These are phyloP conservation scores for Poecilia gillii DNA, from an alignment of 2,797 vertebrate genomes.

Conservation along the genomic window DNA sequence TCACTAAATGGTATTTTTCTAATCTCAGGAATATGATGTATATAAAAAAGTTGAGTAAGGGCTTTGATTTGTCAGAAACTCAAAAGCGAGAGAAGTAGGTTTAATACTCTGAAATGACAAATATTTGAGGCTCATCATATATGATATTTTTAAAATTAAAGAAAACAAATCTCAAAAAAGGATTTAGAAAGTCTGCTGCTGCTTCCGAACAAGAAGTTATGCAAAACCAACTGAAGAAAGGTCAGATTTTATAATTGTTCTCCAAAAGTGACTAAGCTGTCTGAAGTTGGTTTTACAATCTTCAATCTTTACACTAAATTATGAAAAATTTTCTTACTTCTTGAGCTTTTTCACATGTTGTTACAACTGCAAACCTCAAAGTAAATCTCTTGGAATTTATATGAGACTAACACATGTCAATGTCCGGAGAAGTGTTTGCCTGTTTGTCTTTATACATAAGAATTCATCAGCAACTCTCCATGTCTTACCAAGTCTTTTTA, in stretches of 20 bases:
- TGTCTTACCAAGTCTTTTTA: neutral
- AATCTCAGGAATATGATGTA: neutral
- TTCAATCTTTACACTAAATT: neutral
- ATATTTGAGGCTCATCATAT: neutral
- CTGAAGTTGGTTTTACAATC: neutral
- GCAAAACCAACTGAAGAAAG: neutral
- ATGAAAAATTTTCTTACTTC: neutral
- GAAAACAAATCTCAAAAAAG: neutral
- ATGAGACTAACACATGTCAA: neutral
- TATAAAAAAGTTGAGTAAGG: neutral
- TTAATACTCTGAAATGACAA: neutral
- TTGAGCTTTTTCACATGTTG: neutral
- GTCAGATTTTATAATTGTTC: neutral
- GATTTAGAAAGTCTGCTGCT: neutral
- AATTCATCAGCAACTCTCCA: neutral
- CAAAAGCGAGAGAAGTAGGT: neutral
- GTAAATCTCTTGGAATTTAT: neutral
- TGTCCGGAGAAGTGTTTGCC: neutral
- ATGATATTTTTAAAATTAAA: neutral
- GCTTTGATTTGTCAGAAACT: neutral
- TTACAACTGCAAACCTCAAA: neutral
- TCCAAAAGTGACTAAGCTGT: neutral
- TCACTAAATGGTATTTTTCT: neutral
- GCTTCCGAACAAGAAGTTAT: neutral
- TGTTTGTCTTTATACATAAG: neutral